A percentile compares a stretch with the other conserved stretches of the same genome.
These are phyloP conservation scores for Anabacerthia variegaticeps DNA, from an alignment of 2,797 vertebrate species.

Conservation along the genomic window DNA sequence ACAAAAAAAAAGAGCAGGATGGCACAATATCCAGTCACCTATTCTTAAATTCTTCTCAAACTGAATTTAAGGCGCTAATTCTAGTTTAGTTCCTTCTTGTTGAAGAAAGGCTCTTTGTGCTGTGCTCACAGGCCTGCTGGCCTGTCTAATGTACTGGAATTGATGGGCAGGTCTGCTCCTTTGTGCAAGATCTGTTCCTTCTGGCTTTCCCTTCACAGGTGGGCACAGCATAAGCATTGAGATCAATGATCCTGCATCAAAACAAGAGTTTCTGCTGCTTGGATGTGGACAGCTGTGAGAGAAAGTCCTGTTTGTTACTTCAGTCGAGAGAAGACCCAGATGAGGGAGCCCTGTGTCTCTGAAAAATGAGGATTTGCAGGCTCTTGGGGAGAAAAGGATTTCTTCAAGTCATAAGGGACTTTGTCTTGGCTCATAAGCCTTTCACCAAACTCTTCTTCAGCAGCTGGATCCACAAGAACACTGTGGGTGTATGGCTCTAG, in stretches of 20 bases:
- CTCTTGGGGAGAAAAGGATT: not conserved
- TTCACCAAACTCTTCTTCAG: not conserved
- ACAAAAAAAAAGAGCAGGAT: not conserved
- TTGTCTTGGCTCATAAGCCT: not conserved
- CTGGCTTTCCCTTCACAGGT: not conserved
- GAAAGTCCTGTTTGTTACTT: not conserved
- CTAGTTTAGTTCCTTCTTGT: not conserved
- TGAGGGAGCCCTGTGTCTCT: not conserved
- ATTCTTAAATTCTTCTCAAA: not conserved
- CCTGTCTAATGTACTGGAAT: not conserved
- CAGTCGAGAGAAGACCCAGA: not conserved
- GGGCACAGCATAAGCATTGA: not conserved
- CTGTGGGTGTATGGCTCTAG: not conserved
- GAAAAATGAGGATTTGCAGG: not conserved
- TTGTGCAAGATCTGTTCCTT: not conserved
- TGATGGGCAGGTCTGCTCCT: not conserved
- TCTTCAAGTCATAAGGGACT: not conserved
- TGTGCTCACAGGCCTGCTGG: not conserved
- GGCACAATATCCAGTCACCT: not conserved
- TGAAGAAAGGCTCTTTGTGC: not conserved
- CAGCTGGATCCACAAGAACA: not conserved
- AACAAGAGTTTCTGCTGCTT: rapidly evolving
- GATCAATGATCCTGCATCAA: not conserved
- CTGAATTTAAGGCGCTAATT: not conserved
- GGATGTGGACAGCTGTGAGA: not conserved